phyloP scores from a whole-genome alignment of 2,113 vertebrate genomes.

The Oostethus manadensis region DNA sequence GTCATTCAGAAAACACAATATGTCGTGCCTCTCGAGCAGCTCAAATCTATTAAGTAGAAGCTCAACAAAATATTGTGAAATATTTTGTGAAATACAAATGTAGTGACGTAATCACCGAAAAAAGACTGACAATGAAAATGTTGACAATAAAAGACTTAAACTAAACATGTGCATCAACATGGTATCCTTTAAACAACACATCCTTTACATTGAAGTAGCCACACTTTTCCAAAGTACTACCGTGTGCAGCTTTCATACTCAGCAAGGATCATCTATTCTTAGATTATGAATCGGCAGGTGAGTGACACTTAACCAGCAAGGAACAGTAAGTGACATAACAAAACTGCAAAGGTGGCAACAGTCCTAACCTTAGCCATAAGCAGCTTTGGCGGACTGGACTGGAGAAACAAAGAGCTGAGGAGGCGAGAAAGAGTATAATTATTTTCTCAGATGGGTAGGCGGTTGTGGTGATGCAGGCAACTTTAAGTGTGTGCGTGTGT shows the following conservation, averaged over 20 bases:
- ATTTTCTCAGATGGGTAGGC: slow-evolving; percentile 9
- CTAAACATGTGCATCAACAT: not conserved
- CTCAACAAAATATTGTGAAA: too few species aligned
- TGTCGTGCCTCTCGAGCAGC: too few species aligned
- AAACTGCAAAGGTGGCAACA: slow-evolving; percentile 12
- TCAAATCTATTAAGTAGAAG: too few species aligned
- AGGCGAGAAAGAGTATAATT: slow-evolving; percentile 21
- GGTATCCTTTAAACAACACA: not conserved
- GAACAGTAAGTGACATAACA: slow-evolving; percentile 8
- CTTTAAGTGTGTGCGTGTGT: slow-evolving; percentile 11
- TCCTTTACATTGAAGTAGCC: too few species aligned
- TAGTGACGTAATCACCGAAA: too few species aligned
- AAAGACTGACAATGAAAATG: too few species aligned
- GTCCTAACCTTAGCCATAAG: slow-evolving; percentile 8
- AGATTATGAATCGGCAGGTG: slow-evolving; percentile 14
- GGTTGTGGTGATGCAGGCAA: slow-evolving; percentile 12
- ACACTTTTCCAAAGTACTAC: too few species aligned
- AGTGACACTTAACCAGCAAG: not conserved
- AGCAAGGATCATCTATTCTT: slow-evolving; percentile 4
- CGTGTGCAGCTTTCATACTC: not conserved
- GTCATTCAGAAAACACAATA: too few species aligned
- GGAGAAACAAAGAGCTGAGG: slow-evolving; percentile 39
- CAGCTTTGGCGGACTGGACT: slow-evolving; percentile 35
- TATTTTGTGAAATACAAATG: too few species aligned
- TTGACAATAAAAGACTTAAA: too few species aligned